phyloP scores from a whole-genome alignment of 2,888 invertebrate genomes.

The Latheticus oryzae region DNA sequence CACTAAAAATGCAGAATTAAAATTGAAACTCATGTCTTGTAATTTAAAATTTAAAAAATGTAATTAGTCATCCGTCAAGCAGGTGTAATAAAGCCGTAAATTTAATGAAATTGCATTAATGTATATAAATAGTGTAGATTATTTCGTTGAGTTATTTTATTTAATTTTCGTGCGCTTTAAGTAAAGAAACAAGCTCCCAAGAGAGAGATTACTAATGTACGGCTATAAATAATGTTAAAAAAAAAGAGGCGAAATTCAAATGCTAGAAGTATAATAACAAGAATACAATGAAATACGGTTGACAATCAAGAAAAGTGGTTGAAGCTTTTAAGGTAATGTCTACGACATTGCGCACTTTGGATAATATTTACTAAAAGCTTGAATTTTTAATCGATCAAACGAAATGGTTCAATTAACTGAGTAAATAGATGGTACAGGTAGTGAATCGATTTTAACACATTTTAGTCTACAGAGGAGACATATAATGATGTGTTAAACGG shows the following conservation, averaged over 20 bases:
- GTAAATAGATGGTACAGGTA: constrained; percentile 23
- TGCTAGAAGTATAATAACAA: constrained; percentile 37
- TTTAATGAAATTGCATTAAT: constrained; percentile 36
- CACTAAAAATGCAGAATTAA: too few species aligned
- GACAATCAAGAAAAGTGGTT: constrained; percentile 39
- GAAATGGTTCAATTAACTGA: constrained; percentile 33
- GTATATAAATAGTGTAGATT: constrained; percentile 31
- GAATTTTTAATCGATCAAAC: constrained; percentile 29
- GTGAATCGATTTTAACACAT: constrained; percentile 28
- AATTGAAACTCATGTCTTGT: too few species aligned
- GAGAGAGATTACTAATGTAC: constrained; percentile 31
- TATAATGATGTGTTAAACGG: constrained; percentile 41
- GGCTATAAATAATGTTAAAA: constrained; percentile 36
- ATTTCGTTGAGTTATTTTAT: constrained; percentile 34
- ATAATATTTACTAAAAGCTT: constrained; percentile 20
- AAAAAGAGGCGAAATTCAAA: constrained; percentile 39
- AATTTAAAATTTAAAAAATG: too few species aligned
- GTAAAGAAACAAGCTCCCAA: constrained; percentile 17
- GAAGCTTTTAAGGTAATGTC: constrained; percentile 41
- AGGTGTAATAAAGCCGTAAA: constrained; percentile 32
- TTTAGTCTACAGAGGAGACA: constrained; percentile 32
- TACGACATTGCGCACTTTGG: constrained; percentile 20
- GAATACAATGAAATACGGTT: constrained; percentile 39
- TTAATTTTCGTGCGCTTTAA: constrained; percentile 34
- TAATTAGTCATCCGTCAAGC: too few species aligned